Conservation (phyloP, 2,888 invertebrate genomes). For the Hypolimnas misippus region DNA sequence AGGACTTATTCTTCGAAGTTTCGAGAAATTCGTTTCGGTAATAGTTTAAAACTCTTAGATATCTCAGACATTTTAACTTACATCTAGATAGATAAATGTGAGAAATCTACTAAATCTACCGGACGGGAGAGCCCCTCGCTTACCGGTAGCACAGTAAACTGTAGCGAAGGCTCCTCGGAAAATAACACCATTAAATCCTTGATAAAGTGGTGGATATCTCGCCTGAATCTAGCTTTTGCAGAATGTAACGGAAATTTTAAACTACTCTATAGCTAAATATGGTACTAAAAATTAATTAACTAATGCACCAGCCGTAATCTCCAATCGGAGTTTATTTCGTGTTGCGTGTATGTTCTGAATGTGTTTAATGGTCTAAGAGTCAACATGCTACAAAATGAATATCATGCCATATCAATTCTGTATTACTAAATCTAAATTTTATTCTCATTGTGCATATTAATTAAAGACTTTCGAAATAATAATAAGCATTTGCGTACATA, state of each 20-base stretch:
- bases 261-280: neutral
- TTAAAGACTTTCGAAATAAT: too few species aligned
- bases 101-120: conserved; percentile 14
- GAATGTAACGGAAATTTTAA: conserved; percentile 4
- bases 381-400: too few species aligned
- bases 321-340: too few species aligned
- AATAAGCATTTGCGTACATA: too few species aligned
- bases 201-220: conserved; percentile 13
- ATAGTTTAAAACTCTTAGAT: conserved; percentile 6
- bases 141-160: conserved; percentile 10
- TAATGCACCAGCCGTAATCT: neutral
- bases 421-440: too few species aligned
- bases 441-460: too few species aligned
- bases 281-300: neutral
- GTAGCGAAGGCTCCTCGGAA: conserved; percentile 10
- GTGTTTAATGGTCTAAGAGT: too few species aligned
- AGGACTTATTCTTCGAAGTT: neutral
- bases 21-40: neutral
- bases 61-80: conserved; percentile 8
- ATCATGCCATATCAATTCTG: too few species aligned
- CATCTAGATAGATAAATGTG: conserved; percentile 14
- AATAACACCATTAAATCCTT: conserved; percentile 22
- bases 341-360: too few species aligned
- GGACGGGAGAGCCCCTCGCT: conserved; percentile 11
- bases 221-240: conserved; percentile 4